Percentiles rank a stretch among this genome's conserved stretches.
Conservation (phyloP, 2,797 vertebrate species). For the Sibirionetta formosa region DNA sequence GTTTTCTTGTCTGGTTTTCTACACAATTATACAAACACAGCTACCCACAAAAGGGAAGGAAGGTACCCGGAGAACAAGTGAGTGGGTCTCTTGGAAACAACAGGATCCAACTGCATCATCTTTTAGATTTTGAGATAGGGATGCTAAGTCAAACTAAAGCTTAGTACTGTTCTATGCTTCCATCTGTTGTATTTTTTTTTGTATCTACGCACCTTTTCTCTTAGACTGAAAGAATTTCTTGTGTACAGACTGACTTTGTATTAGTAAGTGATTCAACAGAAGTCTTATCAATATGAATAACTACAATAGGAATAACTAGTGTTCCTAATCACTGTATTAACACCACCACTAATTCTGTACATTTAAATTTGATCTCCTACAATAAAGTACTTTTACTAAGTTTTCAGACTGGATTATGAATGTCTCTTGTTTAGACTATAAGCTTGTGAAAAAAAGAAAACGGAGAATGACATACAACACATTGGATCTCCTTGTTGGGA, state of each 20-base stretch:
- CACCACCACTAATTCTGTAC: neutral
- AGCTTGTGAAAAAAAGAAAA: neutral
- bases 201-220: neutral
- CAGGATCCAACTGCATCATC: neutral
- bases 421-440: neutral
- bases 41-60: neutral
- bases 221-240: neutral
- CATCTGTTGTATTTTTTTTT: neutral
- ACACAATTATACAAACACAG: neutral
- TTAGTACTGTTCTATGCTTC: neutral
- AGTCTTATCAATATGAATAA: neutral
- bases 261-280: neutral
- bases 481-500: neutral
- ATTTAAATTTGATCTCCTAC: neutral
- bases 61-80: neutral
- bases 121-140: neutral
- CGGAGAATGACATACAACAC: neutral
- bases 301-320: neutral
- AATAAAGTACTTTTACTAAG: neutral
- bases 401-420: neutral
- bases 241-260: neutral
- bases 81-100: neutral
- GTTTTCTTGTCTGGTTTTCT: neutral
- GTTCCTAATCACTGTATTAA: neutral
- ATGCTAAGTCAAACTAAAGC: neutral